A percentile compares a stretch with the other conserved stretches of the same genome.
Conservation (phyloP, 2,888 invertebrate species). For the Eilema caniola region DNA sequence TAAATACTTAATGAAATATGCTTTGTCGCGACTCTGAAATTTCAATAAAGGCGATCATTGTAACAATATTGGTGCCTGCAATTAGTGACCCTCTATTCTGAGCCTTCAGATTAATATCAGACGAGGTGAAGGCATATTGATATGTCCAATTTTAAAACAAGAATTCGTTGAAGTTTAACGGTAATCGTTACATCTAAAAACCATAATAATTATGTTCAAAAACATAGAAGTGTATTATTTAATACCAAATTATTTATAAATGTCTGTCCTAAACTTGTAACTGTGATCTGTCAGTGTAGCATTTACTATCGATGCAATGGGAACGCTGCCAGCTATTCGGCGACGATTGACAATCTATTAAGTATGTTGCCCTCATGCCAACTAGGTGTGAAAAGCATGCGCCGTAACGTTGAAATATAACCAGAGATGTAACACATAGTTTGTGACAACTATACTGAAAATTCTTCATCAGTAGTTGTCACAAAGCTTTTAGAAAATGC, state of each 20-base stretch:
- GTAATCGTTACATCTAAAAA: neutral
- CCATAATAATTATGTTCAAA: neutral
- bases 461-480: no score
- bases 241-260: slow-evolving; percentile 1
- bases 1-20: no score
- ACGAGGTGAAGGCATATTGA: no score
- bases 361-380: slow-evolving; percentile 37
- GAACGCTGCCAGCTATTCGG: slow-evolving; percentile 43
- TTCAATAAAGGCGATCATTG: no score
- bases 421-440: neutral
- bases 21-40: no score
- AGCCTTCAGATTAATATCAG: no score
- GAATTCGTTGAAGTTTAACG: neutral
- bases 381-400: slow-evolving; percentile 28
- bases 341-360: slow-evolving; percentile 53
- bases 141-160: no score
- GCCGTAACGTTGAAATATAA: neutral
- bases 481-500: no score
- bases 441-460: neutral
- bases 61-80: no score
- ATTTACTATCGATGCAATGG: slow-evolving; percentile 45
- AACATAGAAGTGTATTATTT: neutral
- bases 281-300: slow-evolving; percentile 44
- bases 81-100: no score
- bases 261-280: neutral